Evolutionary conservation across 2,797 vertebrate species (phyloP), one percentile per base, ranked within the genome.

Genomic region (Notoglanidium macrostoma): DNA sequence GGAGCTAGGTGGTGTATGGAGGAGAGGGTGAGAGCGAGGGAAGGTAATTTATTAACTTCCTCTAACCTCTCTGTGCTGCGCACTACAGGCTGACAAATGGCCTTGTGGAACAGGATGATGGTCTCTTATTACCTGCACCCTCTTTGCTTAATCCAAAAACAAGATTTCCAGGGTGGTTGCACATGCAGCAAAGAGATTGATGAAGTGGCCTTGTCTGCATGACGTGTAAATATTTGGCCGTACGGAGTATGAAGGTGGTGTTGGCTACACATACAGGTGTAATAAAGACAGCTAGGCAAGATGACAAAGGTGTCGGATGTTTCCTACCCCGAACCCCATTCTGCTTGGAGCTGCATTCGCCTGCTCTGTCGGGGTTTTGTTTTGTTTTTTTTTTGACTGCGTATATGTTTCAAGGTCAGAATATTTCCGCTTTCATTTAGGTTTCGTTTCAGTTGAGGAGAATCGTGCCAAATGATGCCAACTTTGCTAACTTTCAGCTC

Each of bases 81-180:
- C 77, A 61, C 79, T 86, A 83, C 87, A 88, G 94, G 91, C 91
- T 94, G 92, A 95, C 93, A 93, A 94, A 94, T 91, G 92, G 91
- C 92, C 93, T 93, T 89, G 86, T 14, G 92, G 94, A 91, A 89
- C 91, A 90, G 88, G 95, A 92, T 86, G 94, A 93, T 92, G 93
- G 92, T 88, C 92, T 88, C 93, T 90, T 93, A 93, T 95, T 93
- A 94, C 91, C 88, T 88, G 91, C 92, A 88, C 90, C 89, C 93
- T 94, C 92, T 95, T 94, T 92, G 92, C 93, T 92, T 95, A 94
- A 95, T 96, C 94, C 94, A 93, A 93, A 94, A 95, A 94, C 93
- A 95, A 93, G 94, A 95, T 94, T 94, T 93, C 87, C 0, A 76
- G 92, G 92, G 89, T 89, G 57, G 86, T 89, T 91, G 87, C 91